Evolutionary conservation across 2,888 invertebrate genomes (phyloP), one percentile per base, ranked within the genome.

Genomic region (Mellilla xanthometata): DNA sequence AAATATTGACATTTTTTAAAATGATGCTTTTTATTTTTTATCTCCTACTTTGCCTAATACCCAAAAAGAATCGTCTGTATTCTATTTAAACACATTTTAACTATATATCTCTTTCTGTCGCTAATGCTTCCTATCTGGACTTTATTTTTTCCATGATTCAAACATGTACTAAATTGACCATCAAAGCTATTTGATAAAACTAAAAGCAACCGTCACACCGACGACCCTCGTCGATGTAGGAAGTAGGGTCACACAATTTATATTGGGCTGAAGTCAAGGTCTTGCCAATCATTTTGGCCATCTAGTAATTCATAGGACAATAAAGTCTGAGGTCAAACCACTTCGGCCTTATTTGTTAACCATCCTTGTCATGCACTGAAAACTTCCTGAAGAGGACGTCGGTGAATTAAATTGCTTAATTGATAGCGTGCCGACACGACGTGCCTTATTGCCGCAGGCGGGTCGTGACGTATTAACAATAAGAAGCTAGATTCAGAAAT

Each of bases 181-280:
- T 72, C 71, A 62, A 58, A 64, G 55, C 53, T 62, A 65, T 69
- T 65, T 64, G 58, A 65, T 67, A 68, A 62, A 72, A 71, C 71
- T 71, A 68, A 73, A 76, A 64, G 65, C 69, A 79, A 76, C 74
- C 75, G n/a, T n/a, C 73, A 76, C 72, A 75, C 68, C 65, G 76
- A 77, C 72, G 84, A 81, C 79, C 81, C 79, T 83, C 76, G 70
- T 50, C 60, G 62, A 72, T 79, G 71, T 72, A 83, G 87, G 87
- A 88, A 88, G 85, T 85, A 70, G 79, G 84, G 81, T 84, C 78
- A 78, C 68, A 77, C 75, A 79, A 77, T 85, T 81, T 80, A 81
- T 82, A 85, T 82, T 81, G 79, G 80, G 70, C 78, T 69, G 77
- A 78, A 86, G 80, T 85, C 88, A 85, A 86, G 87, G 88, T 75